Evolutionary conservation across 2,888 invertebrate genomes (phyloP).

Genomic region (Chrysotoxum bicinctum): DNA sequence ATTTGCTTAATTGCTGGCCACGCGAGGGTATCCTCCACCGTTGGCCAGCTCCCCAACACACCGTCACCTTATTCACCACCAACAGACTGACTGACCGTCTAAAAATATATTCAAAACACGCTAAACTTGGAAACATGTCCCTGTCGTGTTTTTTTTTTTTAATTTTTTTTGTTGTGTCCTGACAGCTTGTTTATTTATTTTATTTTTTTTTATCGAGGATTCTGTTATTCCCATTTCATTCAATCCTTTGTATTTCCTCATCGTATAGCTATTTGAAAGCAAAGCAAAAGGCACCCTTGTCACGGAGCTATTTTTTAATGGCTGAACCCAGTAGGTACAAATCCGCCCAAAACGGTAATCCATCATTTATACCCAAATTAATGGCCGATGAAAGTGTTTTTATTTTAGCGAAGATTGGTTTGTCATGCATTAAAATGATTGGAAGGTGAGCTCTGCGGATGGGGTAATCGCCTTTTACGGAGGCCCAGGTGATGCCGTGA

Average conservation of each 20-base stretch:
- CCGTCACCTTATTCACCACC: neutral
- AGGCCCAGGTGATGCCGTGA: constrained; percentile 35
- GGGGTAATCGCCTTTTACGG: constrained; percentile 45
- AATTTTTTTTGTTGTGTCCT: constrained; percentile 22
- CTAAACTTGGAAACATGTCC: constrained; percentile 12
- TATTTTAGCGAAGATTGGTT: constrained; percentile 42
- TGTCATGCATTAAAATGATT: constrained; percentile 64
- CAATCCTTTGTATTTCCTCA: neutral
- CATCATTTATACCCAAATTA: constrained; percentile 65
- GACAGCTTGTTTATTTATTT: constrained; percentile 53
- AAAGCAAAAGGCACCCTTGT: constrained; percentile 20
- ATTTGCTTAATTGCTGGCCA: constrained; percentile 69
- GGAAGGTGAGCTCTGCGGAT: constrained; percentile 43
- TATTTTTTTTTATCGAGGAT: neutral
- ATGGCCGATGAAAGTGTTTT: constrained; percentile 65
- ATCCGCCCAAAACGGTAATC: constrained; percentile 29
- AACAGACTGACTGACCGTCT: neutral
- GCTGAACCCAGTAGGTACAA: neutral
- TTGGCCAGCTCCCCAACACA: neutral
- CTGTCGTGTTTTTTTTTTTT: neutral
- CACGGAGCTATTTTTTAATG: constrained; percentile 1
- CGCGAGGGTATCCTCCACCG: constrained; percentile 19
- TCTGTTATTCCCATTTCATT: neutral
- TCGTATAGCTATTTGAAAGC: neutral
- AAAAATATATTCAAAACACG: constrained; percentile 50